These are phyloP conservation scores for Mantis religiosa DNA, from an alignment of 2,888 invertebrate genomes.

Conservation along the genomic window DNA sequence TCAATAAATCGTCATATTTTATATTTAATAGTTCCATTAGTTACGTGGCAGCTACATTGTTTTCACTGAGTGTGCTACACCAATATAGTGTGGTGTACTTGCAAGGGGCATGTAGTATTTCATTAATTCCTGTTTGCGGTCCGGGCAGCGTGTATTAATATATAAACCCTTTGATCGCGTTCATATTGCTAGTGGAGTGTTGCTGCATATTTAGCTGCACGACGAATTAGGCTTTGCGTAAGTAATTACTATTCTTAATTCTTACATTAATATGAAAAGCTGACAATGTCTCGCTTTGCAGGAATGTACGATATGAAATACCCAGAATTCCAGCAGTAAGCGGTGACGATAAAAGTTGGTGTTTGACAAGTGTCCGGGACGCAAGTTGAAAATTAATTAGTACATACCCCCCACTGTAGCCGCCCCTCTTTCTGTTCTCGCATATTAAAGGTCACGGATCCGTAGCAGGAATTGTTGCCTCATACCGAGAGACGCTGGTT, in stretches of 20 bases:
- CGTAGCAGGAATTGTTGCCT: not conserved
- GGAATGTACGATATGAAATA: not conserved
- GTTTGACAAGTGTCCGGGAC: conserved; percentile 3
- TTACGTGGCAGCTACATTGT: too few relatives aligned
- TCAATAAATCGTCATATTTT: too few relatives aligned
- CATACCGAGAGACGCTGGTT: not conserved
- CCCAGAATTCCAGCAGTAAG: not conserved
- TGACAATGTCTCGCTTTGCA: not conserved
- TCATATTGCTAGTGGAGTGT: too few relatives aligned
- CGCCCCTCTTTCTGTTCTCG: not conserved
- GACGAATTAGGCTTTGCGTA: not conserved
- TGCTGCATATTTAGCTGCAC: too few relatives aligned
- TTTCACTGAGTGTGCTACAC: too few relatives aligned
- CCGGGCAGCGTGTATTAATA: too few relatives aligned
- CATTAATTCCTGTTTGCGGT: too few relatives aligned
- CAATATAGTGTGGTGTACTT: too few relatives aligned
- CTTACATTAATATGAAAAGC: not conserved
- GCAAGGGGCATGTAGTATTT: too few relatives aligned
- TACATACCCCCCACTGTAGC: not conserved
- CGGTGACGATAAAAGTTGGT: not conserved
- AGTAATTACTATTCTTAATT: not conserved
- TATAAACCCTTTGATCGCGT: too few relatives aligned
- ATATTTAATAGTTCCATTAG: too few relatives aligned
- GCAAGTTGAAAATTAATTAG: not conserved
- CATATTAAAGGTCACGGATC: not conserved